phyloP scores from a whole-genome alignment of 2,888 invertebrate species.

The Diadegma fenestrale region DNA sequence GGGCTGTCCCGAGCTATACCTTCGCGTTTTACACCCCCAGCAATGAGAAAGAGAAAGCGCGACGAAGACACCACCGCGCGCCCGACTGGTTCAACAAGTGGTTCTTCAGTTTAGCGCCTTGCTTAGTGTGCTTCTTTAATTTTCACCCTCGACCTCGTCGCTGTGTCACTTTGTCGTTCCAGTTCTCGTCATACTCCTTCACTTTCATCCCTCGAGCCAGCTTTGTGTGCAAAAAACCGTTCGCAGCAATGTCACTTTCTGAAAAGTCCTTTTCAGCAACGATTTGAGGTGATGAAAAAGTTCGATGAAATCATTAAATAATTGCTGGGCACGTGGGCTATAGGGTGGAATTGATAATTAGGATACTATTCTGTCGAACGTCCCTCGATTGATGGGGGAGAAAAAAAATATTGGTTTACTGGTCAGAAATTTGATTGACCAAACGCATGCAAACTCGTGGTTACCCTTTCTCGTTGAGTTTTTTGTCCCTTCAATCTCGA shows the following conservation, averaged over 20 bases:
- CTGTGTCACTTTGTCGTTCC: slow-evolving; percentile 58
- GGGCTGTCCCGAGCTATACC: slow-evolving; percentile 57
- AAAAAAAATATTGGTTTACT: neutral
- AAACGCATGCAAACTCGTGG: slow-evolving; percentile 41
- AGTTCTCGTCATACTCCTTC: slow-evolving; percentile 41
- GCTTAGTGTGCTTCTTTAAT: slow-evolving; percentile 85
- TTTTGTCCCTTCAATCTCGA: slow-evolving; percentile 41
- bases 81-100: slow-evolving; percentile 83
- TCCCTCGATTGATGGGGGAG: neutral
- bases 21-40: slow-evolving; percentile 65
- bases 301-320: neutral
- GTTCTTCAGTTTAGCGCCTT: slow-evolving; percentile 84
- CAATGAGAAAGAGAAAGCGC: slow-evolving; percentile 65
- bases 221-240: neutral
- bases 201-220: slow-evolving; percentile 1
- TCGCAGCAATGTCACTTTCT: neutral
- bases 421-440: slow-evolving; percentile 35
- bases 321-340: neutral
- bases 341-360: neutral
- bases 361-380: neutral
- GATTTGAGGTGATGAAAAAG: neutral
- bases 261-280: neutral
- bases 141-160: slow-evolving; percentile 73
- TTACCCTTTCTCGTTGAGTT: slow-evolving; percentile 29
- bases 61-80: slow-evolving; percentile 50